phyloP scores from a whole-genome alignment of 2,888 invertebrate genomes.

The Sinodicranocentrus sp. region DNA sequence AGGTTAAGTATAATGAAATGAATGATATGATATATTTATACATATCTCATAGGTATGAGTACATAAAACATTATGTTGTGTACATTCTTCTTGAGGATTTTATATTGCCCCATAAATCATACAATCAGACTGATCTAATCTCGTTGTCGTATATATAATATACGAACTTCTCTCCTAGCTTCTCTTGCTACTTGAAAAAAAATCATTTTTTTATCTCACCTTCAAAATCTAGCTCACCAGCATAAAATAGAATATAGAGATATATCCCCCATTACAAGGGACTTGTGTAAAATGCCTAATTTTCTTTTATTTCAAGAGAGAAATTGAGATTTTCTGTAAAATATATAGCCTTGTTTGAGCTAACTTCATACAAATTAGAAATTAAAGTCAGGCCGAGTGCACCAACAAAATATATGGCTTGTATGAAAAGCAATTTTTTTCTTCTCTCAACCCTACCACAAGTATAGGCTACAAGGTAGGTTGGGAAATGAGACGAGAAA shows the following conservation, averaged over 20 bases:
- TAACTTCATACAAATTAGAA: conserved; percentile 48
- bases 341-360: conserved; percentile 25
- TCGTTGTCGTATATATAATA: conserved; percentile 13
- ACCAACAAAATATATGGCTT: too few species aligned
- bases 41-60: not conserved
- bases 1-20: conserved; percentile 9
- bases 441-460: too few species aligned
- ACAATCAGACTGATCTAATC: conserved; percentile 48
- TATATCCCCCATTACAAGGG: too few species aligned
- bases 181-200: not conserved
- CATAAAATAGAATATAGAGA: too few species aligned
- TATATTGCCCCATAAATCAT: conserved; percentile 61
- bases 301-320: conserved; percentile 12
- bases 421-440: too few species aligned
- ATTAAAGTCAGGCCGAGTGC: conserved; percentile 23
- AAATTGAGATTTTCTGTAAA: conserved; percentile 25
- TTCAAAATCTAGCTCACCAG: not conserved
- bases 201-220: conserved; percentile 14
- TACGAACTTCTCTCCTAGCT: not conserved
- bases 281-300: conserved; percentile 41
- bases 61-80: not conserved
- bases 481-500: too few species aligned
- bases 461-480: too few species aligned
- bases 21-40: conserved; percentile 15
- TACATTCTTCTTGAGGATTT: not conserved